phyloP scores from a whole-genome alignment of 2,113 vertebrate genomes.

The Macquaria australasica region DNA sequence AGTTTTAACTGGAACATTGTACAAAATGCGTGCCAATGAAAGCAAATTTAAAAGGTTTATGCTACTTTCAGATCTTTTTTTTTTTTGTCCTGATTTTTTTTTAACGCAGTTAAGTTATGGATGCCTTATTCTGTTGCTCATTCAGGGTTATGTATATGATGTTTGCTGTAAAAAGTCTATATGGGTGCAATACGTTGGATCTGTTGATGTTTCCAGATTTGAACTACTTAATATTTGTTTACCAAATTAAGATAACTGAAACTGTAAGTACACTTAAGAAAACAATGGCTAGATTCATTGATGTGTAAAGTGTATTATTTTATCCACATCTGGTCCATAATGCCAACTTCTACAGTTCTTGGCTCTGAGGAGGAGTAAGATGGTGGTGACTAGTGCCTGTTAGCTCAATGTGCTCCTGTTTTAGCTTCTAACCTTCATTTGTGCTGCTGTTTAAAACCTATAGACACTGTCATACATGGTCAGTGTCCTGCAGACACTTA shows the following conservation, averaged over 20 bases:
- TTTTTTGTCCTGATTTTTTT: constrained; percentile 45
- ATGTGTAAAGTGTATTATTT: constrained; percentile 27
- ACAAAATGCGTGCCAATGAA: constrained; percentile 79
- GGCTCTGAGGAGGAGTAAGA: constrained; percentile 19
- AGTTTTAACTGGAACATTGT: constrained; percentile 52
- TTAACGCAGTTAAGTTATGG: constrained; percentile 49
- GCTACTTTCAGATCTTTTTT: constrained; percentile 34
- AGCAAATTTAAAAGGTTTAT: constrained; percentile 31
- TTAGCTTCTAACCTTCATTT: constrained; percentile 32
- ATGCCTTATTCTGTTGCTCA: constrained; percentile 68
- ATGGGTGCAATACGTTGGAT: constrained; percentile 64
- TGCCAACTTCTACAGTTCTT: constrained; percentile 65
- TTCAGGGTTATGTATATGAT: constrained; percentile 77
- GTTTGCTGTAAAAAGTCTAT: constrained; percentile 55
- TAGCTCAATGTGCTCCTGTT: constrained; percentile 23
- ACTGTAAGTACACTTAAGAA: constrained; percentile 1
- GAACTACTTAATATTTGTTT: constrained; percentile 39
- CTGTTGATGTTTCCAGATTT: constrained; percentile 46
- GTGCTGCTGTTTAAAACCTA: constrained; percentile 58
- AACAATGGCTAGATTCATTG: not conserved
- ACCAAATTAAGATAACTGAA: constrained; percentile 37
- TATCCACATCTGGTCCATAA: constrained; percentile 35
- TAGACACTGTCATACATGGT: constrained; percentile 9
- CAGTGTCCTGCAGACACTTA: not conserved
- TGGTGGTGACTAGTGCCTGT: constrained; percentile 57